Evolutionary conservation across 2,797 vertebrate genomes (phyloP).

Genomic region (Sebastes kiyomatsui): DNA sequence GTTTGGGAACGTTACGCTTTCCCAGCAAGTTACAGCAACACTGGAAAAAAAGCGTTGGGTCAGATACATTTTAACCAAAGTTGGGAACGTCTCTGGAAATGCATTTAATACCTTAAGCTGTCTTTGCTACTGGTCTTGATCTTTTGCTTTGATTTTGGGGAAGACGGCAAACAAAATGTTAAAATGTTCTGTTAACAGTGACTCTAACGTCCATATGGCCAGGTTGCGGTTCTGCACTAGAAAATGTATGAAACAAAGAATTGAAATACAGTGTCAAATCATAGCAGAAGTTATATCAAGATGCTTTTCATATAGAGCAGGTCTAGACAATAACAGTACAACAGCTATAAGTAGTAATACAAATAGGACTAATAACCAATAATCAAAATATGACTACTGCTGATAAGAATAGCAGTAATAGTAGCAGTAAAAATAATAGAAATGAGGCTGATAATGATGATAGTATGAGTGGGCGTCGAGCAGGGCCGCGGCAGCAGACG

Average conservation of each 20-base stretch:
- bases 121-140: neutral
- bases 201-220: neutral
- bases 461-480: no score
- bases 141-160: neutral
- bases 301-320: no score
- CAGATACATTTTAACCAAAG: neutral
- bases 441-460: no score
- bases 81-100: neutral
- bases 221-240: neutral
- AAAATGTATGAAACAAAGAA: neutral
- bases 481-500: no score
- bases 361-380: no score
- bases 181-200: neutral
- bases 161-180: neutral
- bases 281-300: no score
- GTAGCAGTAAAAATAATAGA: no score
- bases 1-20: neutral
- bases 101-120: neutral
- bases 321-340: no score
- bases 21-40: neutral
- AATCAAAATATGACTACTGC: no score
- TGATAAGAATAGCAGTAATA: no score
- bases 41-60: neutral
- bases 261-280: neutral
- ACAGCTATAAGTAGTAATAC: no score